Evolutionary conservation across 64 coral and sea anemone species (phyloP).

Genomic region (Pocillopora damicornis): DNA sequence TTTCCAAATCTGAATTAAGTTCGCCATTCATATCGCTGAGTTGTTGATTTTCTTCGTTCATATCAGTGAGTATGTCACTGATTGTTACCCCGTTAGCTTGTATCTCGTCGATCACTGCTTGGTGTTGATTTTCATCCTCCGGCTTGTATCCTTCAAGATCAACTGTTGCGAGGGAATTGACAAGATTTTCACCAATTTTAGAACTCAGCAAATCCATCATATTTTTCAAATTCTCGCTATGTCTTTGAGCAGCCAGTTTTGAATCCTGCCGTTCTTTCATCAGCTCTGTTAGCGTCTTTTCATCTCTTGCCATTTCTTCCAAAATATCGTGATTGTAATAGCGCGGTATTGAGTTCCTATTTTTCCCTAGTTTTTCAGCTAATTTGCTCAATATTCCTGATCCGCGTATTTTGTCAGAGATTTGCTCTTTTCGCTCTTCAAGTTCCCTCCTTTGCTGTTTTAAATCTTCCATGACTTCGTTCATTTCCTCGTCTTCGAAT

Average conservation of each 20-base stretch:
- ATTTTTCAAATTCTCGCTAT: constrained; percentile 38
- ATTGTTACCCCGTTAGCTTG: constrained; percentile 36
- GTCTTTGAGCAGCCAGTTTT: constrained; percentile 31
- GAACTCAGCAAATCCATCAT: constrained; percentile 19
- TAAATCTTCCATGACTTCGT: constrained; percentile 48
- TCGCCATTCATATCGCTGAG: constrained; percentile 42
- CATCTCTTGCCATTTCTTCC: constrained; percentile 30
- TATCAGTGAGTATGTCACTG: constrained; percentile 43
- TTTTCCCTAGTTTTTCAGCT: neutral
- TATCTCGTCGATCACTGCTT: constrained; percentile 33
- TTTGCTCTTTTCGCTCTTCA: constrained; percentile 17
- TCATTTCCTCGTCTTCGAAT: constrained; percentile 66
- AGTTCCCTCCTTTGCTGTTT: constrained; percentile 19
- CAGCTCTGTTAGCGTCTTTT: constrained; percentile 65
- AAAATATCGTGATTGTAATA: constrained; percentile 40
- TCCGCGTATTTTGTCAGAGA: constrained; percentile 37
- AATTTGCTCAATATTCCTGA: constrained; percentile 11
- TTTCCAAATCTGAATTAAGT: constrained; percentile 42
- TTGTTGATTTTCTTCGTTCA: constrained; percentile 44
- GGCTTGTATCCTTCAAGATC: neutral
- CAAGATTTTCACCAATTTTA: constrained; percentile 49
- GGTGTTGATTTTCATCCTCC: neutral
- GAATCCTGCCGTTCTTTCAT: constrained; percentile 53
- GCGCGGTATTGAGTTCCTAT: neutral
- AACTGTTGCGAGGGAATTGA: constrained; percentile 11